A percentile compares a stretch with the other conserved stretches of the same genome.
phyloP scores from a whole-genome alignment of 2,888 invertebrate species.

The Euzophera pinguis region DNA sequence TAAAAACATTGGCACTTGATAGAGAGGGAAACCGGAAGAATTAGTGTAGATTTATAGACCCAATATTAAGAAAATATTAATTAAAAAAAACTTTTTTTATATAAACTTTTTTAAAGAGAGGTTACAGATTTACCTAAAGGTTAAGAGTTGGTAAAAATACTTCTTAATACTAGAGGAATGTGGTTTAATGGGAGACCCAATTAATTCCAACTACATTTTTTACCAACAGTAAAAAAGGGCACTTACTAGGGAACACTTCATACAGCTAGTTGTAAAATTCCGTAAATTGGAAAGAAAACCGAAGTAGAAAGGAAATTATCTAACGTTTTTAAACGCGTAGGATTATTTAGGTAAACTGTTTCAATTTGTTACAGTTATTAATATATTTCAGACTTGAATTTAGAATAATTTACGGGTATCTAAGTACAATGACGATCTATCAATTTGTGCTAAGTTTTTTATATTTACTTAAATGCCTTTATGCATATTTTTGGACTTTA shows the following conservation, averaged over 20 bases:
- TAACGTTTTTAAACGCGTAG: neutral
- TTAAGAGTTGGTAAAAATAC: slow-evolving; percentile 24
- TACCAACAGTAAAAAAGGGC: slow-evolving; percentile 56
- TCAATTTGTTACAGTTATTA: neutral
- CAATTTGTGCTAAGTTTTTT: too few relatives aligned
- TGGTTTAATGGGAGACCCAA: slow-evolving; percentile 49
- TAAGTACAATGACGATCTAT: neutral
- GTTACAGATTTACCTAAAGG: neutral
- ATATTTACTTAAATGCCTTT: neutral
- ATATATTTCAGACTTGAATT: neutral
- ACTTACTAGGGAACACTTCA: slow-evolving; percentile 60
- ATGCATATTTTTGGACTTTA: too few relatives aligned
- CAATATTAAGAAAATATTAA: neutral
- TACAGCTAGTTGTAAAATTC: slow-evolving; percentile 30
- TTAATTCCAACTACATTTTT: slow-evolving; percentile 38
- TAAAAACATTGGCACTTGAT: slow-evolving; percentile 26
- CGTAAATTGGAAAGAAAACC: neutral
- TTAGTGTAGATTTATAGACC: slow-evolving; percentile 6
- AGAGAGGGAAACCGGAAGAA: slow-evolving; percentile 19
- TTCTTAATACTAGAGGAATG: slow-evolving; percentile 73
- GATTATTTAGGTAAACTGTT: neutral
- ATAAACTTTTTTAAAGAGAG: too few relatives aligned
- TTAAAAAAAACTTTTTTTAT: neutral
- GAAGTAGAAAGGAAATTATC: neutral
- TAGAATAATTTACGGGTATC: neutral